Evolutionary conservation across 1,140 invertebrate genomes (phyloP), one percentile per base, ranked within the genome.

Genomic region (Gryon sp.): DNA sequence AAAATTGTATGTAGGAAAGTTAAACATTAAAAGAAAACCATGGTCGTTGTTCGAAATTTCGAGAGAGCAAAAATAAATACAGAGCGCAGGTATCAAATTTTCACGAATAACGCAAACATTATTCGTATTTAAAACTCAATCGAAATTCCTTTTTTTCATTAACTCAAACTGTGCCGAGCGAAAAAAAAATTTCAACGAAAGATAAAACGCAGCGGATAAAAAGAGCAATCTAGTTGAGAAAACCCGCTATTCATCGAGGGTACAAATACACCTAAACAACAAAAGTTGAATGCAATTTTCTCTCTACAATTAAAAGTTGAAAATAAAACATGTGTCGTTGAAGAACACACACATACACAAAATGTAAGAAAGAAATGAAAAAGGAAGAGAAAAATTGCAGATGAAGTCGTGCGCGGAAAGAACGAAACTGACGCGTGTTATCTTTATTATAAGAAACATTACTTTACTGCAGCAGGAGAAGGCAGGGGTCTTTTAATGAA

Each of bases 291-390:
- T 48, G 50, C 50, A 48, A 57, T 68, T 34, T n/a, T n/a, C 46
- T 30, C 24, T 18, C 60, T 38, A 46, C 62, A 68, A 68, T 68
- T 68, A 68, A 48, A 57, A 68, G 50, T 55, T 68, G 38, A 68
- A 55, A 68, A 68, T 68, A 57, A 68, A 68, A 68, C n/a, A 55
- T 36, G 28, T 55, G 15, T 43, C 30, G 48, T 9, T 45, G 43
- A 52, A 65, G n/a, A n/a, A n/a, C n/a, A n/a, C n/a, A n/a, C n/a
- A n/a, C n/a, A n/a, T n/a, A n/a, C n/a, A n/a, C n/a, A n/a, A n/a
- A n/a, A n/a, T n/a, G n/a, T n/a, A n/a, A n/a, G n/a, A n/a, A n/a
- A n/a, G n/a, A n/a, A n/a, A n/a, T n/a, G n/a, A n/a, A n/a, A n/a
- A n/a, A n/a, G n/a, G n/a, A 50, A 28, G 40, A 9, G 28, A 66